Evolutionary conservation across 2,797 vertebrate genomes (phyloP).

Genomic region (Melanotaenia pygmaea): DNA sequence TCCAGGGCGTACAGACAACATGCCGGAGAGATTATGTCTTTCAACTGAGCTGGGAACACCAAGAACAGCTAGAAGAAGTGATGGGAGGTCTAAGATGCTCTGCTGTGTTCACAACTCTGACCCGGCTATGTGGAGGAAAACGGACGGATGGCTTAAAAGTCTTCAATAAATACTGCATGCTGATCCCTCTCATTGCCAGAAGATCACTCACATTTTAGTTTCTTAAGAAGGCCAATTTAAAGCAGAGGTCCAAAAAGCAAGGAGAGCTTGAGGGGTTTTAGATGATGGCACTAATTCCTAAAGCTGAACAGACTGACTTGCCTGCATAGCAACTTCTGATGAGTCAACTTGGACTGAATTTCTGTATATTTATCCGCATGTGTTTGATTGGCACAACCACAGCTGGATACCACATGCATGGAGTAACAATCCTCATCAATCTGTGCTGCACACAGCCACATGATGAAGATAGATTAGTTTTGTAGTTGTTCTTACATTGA

Average conservation of each 20-base stretch:
- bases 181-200: conserved; percentile 57
- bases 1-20: not conserved
- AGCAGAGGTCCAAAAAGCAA: conserved; percentile 32
- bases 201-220: conserved; percentile 69
- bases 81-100: not conserved
- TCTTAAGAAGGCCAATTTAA: conserved; percentile 41
- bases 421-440: not conserved
- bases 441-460: not conserved
- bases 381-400: not conserved
- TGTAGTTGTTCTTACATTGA: conserved; percentile 88
- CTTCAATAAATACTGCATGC: conserved; percentile 71
- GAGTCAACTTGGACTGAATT: conserved; percentile 30
- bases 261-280: conserved; percentile 43
- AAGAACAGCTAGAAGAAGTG: not conserved
- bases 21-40: conserved; percentile 3
- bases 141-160: conserved; percentile 28
- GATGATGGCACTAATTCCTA: conserved; percentile 30
- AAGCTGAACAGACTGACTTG: conserved; percentile 50
- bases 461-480: not conserved
- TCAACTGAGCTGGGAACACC: not conserved
- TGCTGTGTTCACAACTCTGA: conserved; percentile 5
- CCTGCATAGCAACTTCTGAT: conserved; percentile 28
- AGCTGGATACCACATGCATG: too few relatives aligned
- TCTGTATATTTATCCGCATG: conserved; percentile 17
- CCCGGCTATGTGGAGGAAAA: conserved; percentile 15